A percentile compares a stretch with the other conserved stretches of the same genome.
These are phyloP conservation scores for Microlaimidae sp. DNA, from an alignment of 2,888 invertebrate species.

Conservation along the genomic window DNA sequence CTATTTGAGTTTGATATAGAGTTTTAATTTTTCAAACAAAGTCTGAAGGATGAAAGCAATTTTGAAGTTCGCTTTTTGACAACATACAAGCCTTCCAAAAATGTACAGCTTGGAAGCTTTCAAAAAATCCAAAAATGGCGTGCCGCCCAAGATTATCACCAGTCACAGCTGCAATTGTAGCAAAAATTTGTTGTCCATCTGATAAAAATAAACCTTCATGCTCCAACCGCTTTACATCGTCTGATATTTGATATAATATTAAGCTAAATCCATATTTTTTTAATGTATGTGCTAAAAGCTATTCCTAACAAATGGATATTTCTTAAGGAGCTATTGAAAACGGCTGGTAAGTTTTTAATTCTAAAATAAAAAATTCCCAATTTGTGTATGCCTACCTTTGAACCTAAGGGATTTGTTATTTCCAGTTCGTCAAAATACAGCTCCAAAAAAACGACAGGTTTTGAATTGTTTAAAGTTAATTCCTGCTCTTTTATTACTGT, in stretches of 20 bases:
- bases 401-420: neutral
- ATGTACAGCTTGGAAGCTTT: neutral
- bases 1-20: no score
- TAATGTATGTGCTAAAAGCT: neutral
- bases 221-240: no score
- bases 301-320: neutral
- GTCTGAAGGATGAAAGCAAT: neutral
- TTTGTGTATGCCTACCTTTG: neutral
- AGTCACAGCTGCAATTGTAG: no score
- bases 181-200: no score
- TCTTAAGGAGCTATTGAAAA: neutral
- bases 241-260: no score
- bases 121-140: neutral
- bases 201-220: no score
- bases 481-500: neutral
- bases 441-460: neutral
- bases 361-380: neutral
- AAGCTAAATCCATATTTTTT: neutral
- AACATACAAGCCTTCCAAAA: neutral
- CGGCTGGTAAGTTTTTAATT: neutral
- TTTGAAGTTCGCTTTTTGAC: neutral
- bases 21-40: no score
- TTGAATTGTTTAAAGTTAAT: neutral
- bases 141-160: neutral
- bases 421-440: slow-evolving; percentile 2